phyloP scores from a whole-genome alignment of 2,113 vertebrate species.

The Lonchura striata region DNA sequence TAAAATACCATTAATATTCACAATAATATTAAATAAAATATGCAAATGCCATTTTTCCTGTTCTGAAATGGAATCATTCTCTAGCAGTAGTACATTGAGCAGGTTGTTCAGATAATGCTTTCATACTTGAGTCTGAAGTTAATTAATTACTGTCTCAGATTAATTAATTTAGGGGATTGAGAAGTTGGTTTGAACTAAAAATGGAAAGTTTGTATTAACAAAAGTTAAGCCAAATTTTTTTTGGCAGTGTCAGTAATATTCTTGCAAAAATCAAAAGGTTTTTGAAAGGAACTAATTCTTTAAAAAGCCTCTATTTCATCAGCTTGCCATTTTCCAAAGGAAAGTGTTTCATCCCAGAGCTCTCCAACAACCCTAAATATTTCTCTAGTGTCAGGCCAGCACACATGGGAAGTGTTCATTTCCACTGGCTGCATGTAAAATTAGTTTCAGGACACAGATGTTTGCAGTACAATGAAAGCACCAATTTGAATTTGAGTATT shows the following conservation, averaged over 20 bases:
- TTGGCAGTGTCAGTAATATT: neutral
- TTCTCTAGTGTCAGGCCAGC: conserved; percentile 59
- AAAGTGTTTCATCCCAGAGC: conserved; percentile 25
- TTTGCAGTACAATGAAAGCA: conserved; percentile 51
- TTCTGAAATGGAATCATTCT: neutral
- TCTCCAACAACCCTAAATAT: conserved; percentile 21
- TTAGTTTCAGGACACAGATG: conserved; percentile 53
- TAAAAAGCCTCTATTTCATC: neutral
- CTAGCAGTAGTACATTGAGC: neutral
- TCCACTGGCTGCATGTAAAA: conserved; percentile 39
- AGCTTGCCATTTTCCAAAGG: conserved; percentile 53
- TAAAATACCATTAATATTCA: neutral
- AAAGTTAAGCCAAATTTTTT: neutral
- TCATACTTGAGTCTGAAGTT: neutral
- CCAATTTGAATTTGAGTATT: conserved; percentile 16
- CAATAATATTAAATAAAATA: neutral
- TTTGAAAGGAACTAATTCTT: conserved; percentile 26
- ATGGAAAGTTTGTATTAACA: neutral
- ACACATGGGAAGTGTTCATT: conserved; percentile 60
- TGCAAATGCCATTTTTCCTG: neutral
- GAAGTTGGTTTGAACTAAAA: neutral
- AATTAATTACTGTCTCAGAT: neutral
- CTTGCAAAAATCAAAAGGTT: neutral
- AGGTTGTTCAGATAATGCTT: neutral
- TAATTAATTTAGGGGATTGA: neutral